Base-by-base conservation (phyloP, 2,113 vertebrate species). In the Machaerirhynchus nigripectus region DNA sequence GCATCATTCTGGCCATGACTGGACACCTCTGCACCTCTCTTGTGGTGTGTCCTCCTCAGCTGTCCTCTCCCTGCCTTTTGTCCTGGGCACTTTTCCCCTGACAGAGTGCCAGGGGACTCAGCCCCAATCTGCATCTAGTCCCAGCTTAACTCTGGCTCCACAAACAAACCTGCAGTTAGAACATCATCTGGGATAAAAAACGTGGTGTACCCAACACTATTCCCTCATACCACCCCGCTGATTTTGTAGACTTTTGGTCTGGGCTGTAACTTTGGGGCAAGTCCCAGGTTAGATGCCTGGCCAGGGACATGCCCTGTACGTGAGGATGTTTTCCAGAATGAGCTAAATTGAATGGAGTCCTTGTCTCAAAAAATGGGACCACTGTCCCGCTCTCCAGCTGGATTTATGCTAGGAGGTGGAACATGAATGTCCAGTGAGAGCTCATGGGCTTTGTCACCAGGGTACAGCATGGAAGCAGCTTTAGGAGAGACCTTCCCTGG, bases 201-300 rank as follows among this genome's bases (percentile, higher is more conserved):
- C 14, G 10, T 9, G 26, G 10, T 37, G 13, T 17, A 22, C 10
- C n/a, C 14, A 49, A 49, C 31, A 49, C 9, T 11, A 13, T 15
- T 2, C 4, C 20, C 56, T n/a, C 15, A 18, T 21, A 20, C 15
- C 19, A 50, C 1, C 5, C 11, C 8, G 1, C 14, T 59, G 31
- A 31, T 73, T 73, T 61, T 86, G 35, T 65, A 50, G 10, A 8
- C 10, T 83, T 44, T 47, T 49, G 14, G 31, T 15, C 55, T 57
- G 31, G n/a, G 55, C 28, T 83, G 53, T 60, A 75, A 56, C 30
- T 83, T 3, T 37, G 52, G 64, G 15, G 16, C 22, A 78, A 75
- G 22, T 14, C 47, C 19, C 15, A 75, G 56, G 15, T 59, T 67
- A 56, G 42, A 70, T 2, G 2, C 21, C 33, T 47, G 39, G 15